phyloP scores from a whole-genome alignment of 2,113 vertebrate genomes.

The Hippopotamus amphibius region DNA sequence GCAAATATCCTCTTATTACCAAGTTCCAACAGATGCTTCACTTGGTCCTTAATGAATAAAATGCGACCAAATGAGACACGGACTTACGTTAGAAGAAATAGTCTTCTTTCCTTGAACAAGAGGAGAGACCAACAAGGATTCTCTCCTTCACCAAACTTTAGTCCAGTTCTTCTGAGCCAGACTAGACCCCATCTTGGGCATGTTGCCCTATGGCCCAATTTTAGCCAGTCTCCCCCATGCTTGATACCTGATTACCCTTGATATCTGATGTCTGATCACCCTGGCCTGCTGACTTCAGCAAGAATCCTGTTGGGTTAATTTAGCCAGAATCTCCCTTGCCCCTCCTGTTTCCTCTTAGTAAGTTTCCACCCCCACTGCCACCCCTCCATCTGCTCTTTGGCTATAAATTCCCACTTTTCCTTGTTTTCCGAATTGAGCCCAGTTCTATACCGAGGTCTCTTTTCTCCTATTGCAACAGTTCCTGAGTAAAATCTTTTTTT shows the following conservation, averaged over 20 bases:
- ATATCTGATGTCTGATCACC: not conserved
- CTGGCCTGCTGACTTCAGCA: not conserved
- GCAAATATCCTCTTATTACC: not conserved
- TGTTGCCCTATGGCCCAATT: not conserved
- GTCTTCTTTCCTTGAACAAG: not conserved
- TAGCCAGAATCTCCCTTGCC: not conserved
- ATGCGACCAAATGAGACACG: not conserved
- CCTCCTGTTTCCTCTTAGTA: not conserved
- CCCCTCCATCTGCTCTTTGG: not conserved
- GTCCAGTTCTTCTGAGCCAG: not conserved
- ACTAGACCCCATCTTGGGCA: not conserved
- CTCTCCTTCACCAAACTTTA: not conserved
- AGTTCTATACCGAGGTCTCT: not conserved
- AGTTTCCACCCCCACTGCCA: not conserved
- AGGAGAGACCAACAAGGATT: not conserved
- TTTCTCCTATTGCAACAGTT: not conserved
- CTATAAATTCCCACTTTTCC: not conserved
- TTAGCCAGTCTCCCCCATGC: not conserved
- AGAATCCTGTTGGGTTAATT: not conserved
- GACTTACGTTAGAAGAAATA: not conserved
- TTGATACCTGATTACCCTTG: not conserved
- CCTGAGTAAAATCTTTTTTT: not conserved
- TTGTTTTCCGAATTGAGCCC: not conserved
- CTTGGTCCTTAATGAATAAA: not conserved
- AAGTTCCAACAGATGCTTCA: not conserved